A percentile compares a stretch with the other conserved stretches of the same genome.
Conservation (phyloP, 2,797 vertebrate species). For the Vultur gryphus region DNA sequence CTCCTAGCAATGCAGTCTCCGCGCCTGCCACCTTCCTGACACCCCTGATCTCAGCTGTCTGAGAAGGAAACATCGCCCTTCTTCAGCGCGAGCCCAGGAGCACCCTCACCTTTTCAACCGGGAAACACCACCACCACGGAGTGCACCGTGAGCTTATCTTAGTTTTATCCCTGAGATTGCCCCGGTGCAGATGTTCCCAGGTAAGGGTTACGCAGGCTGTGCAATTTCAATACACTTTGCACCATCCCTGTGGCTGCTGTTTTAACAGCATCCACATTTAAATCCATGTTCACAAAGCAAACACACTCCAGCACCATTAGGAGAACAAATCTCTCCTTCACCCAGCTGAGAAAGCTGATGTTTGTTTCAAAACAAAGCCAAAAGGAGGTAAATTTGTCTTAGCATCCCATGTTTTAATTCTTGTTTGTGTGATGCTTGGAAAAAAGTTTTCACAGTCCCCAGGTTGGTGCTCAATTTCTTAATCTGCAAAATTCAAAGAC, state of each 20-base stretch:
- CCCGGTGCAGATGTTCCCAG: background rate
- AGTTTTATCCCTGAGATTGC: background rate
- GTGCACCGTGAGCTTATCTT: background rate
- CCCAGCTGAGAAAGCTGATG: background rate
- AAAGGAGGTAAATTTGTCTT: background rate
- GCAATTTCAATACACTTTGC: background rate
- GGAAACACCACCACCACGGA: background rate
- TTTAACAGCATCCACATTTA: background rate
- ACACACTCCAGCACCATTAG: rapidly evolving
- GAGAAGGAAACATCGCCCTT: background rate
- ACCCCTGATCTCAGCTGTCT: background rate
- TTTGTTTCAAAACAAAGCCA: background rate
- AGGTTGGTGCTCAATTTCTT: background rate
- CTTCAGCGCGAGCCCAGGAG: background rate
- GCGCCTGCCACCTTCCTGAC: background rate
- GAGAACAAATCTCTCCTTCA: background rate
- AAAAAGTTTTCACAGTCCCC: background rate
- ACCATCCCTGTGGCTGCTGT: no score
- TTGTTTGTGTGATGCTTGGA: background rate
- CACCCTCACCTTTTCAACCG: background rate
- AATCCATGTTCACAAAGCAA: background rate
- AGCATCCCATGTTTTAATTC: background rate
- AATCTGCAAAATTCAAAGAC: background rate
- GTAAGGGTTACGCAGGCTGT: background rate
- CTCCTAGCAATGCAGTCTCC: background rate